Evolutionary conservation across 2,797 vertebrate species (phyloP).

Genomic region (Pseudocheirus occidentalis): DNA sequence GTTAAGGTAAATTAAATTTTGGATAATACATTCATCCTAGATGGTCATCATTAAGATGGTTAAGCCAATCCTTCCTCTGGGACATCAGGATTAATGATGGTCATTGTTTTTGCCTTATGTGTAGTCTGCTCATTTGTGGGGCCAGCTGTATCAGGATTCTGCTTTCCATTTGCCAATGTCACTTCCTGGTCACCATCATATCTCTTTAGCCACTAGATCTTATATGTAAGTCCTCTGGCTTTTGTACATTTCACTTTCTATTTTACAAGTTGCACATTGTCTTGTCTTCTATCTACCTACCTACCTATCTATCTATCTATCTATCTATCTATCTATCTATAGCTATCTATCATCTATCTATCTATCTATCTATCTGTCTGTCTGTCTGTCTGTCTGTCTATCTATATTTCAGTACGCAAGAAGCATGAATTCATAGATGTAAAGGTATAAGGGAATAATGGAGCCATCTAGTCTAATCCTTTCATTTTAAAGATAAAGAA

Average conservation of each 20-base stretch:
- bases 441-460: not conserved
- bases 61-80: not conserved
- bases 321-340: too few relatives aligned
- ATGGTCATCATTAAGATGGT: not conserved
- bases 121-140: not conserved
- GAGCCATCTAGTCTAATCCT: not conserved
- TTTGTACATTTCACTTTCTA: not conserved
- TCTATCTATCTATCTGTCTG: too few relatives aligned
- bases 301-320: too few relatives aligned
- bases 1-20: not conserved
- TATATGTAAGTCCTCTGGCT: not conserved
- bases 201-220: not conserved
- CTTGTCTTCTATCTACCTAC: not conserved
- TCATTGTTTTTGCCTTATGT: slow-evolving; percentile 4
- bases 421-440: not conserved
- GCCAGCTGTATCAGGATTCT: not conserved
- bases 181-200: not conserved
- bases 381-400: too few relatives aligned
- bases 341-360: not conserved
- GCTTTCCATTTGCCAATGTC: not conserved
- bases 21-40: not conserved
- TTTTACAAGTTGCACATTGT: not conserved
- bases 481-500: not conserved
- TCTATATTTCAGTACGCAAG: not conserved
- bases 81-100: not conserved